Evolutionary conservation across 2,113 vertebrate species (phyloP).

Genomic region (Sclerurus mexicanus): DNA sequence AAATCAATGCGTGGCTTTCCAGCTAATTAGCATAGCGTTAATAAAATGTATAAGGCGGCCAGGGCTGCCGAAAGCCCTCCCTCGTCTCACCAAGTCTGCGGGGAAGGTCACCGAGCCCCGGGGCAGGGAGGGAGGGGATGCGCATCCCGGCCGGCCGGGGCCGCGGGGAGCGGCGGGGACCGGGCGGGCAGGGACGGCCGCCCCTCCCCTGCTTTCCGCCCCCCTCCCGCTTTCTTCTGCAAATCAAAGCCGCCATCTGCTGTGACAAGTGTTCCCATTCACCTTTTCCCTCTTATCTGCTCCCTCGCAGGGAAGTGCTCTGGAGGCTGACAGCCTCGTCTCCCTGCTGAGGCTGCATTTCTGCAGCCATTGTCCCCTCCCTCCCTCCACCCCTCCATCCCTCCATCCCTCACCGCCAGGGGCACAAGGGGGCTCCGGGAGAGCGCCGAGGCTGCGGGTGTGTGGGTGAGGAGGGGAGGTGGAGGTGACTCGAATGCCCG

Average conservation of each 20-base stretch:
- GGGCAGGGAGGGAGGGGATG: not conserved
- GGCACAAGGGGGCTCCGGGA: too few species aligned
- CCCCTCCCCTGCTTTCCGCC: not conserved
- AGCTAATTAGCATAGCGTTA: conserved; percentile 66
- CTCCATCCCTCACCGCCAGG: too few species aligned
- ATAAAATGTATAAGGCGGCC: not conserved
- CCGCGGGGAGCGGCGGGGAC: not conserved
- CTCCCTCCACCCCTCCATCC: too few species aligned
- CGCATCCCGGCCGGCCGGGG: not conserved
- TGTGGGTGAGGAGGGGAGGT: not conserved
- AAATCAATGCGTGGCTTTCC: conserved; percentile 70
- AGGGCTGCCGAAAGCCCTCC: not conserved
- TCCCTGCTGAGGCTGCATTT: conserved; percentile 63
- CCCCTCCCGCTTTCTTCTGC: conserved; percentile 6
- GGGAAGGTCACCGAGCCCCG: not conserved
- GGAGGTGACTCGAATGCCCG: fast-evolving
- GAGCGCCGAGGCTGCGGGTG: not conserved
- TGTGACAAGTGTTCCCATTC: conserved; percentile 84
- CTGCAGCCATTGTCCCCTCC: conserved; percentile 48
- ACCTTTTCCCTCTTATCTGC: conserved; percentile 86
- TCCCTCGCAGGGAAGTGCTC: conserved; percentile 75
- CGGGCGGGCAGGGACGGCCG: not conserved
- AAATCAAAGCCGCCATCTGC: conserved; percentile 81
- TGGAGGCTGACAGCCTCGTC: conserved; percentile 71
- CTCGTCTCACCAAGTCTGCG: not conserved